Base-by-base conservation (phyloP, 2,888 invertebrate genomes). In the Ellobium chinense region DNA sequence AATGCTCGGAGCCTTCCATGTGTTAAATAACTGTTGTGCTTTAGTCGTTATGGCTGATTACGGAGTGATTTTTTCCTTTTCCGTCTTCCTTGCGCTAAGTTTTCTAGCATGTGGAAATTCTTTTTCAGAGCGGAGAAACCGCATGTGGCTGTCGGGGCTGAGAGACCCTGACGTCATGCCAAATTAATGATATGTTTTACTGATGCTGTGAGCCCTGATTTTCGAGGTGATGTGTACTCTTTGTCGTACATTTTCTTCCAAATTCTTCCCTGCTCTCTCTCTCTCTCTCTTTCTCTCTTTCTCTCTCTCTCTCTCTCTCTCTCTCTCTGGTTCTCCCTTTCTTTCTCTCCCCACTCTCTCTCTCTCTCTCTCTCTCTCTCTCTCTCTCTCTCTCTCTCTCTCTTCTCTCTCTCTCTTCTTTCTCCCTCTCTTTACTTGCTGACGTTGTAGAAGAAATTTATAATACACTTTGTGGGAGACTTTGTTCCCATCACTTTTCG, bases 231-330 rank as follows among this genome's bases (percentile, higher is more conserved):
- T 12, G 58, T 21, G 58, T 58, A 58, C 4, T 12, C 4, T 21
- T 56, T 9, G 56, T 56, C 4, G 56, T 56, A 12, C 46, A 46
- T 7, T 46, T 31, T 66, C 66, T 31, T 34, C 31, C 31, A 36
- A 34, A 36, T 21, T 46, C 46, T 54, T 9, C 46, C 70, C 31
- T 9, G 39, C 70, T 70, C 12, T 46, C 70, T 70, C 24, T 70
- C 46, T 70, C 5, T 70, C 70, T 70, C 24, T 70, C 70, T 70
- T 18, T 70, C 56, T 70, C 27, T 70, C 70, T 70, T 7, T 37
- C 73, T 62, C n/a, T 56, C 46, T 60, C 62, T 58, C 9, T 36
- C 39, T n/a, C 21, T 60, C 60, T 56, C 1, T 62, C 27, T 14
- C 7, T 60, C 56, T 37, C 14, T 56, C 54, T 21, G 12, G 24